Percentiles rank a stretch among this genome's conserved stretches.
These are phyloP conservation scores for Mionectes olivaceus DNA, from an alignment of 2,797 vertebrate species.

Conservation along the genomic window DNA sequence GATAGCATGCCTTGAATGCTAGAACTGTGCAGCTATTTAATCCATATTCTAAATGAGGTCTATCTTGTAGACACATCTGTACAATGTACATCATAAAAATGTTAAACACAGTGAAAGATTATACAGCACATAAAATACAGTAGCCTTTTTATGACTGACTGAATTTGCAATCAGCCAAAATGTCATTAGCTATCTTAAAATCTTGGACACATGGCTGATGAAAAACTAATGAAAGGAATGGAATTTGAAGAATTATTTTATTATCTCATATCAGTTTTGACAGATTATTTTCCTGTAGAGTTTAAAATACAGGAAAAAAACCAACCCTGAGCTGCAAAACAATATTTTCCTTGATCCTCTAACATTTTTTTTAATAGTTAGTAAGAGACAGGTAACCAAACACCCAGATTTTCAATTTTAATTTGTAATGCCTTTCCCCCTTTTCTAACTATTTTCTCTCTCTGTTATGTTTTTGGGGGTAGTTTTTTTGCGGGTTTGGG, in stretches of 20 bases:
- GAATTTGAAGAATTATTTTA: background rate
- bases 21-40: background rate
- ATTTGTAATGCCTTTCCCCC: background rate
- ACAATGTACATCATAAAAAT: background rate
- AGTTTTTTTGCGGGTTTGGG: no score
- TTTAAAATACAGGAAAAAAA: background rate
- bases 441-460: background rate
- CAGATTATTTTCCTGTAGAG: background rate
- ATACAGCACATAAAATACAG: background rate
- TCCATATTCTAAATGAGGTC: background rate
- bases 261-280: background rate
- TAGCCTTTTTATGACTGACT: background rate
- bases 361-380: background rate
- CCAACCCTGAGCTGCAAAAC: background rate
- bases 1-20: background rate
- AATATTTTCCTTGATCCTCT: background rate
- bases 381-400: background rate
- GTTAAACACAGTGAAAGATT: background rate
- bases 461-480: background rate
- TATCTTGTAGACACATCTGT: background rate
- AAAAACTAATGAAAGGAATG: background rate
- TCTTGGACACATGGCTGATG: background rate
- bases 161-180: background rate
- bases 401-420: background rate
- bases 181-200: background rate